Evolutionary conservation across 2,888 invertebrate species (phyloP), one percentile per base, ranked within the genome.

Genomic region (Ormyrus labotus): DNA sequence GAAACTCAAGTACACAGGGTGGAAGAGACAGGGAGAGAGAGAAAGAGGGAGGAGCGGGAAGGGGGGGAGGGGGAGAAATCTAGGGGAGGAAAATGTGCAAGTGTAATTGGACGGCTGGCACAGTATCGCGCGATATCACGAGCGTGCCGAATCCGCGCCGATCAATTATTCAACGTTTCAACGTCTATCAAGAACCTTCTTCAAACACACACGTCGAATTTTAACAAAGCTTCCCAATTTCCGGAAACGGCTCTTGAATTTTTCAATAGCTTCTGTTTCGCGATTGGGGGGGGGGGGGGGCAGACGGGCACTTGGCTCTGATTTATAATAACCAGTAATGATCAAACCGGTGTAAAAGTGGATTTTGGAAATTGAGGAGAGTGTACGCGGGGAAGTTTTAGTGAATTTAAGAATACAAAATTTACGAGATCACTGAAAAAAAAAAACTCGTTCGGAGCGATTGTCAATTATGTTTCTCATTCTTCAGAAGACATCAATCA

Each of bases 111-210:
- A 67, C 45, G 34, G 58, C 10, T 51, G 63, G 10, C 19, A 11
- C 9, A 13, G 63, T 55, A 55, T 58, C 48, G 67, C 57, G 65
- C 63, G 13, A 68, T 67, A 74, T 9, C 34, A 3, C 74, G 48
- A 58, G 51, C 50, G 11, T 13, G 34, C 48, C 34, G 51, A 75
- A 75, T 75, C 45, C 60, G 48, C 57, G 34, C 6, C 13, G 11
- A 60, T 75, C 68, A 61, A 68, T 61, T 68, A 75, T 61, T 75
- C 67, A 53, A 45, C 55, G 8, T 11, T 19, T 45, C 50, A 19
- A 47, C 5, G 47, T 10, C 10, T 11, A 65, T 47, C 48, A 64
- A 34, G 34, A 34, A 34, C 55, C 19, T 64, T 19, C 11, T 57
- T 57, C 55, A 3, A 55, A 6, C 45, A 50, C n/a, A 10, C 13